Conservation (phyloP, 1,140 invertebrate genomes). For the Lepidurus couesii region DNA sequence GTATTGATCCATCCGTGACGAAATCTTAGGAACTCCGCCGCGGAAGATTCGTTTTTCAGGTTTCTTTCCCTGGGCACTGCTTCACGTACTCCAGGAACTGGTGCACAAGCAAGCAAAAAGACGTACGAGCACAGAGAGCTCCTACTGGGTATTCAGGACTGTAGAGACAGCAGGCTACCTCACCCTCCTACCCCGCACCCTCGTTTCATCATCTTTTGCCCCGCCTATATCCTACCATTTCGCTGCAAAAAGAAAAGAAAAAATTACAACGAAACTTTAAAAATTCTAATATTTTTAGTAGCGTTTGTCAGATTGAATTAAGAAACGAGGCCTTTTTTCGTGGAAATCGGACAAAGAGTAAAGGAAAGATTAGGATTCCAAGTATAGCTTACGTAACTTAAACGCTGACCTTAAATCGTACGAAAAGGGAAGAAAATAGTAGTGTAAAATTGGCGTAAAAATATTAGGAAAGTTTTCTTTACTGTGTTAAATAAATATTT, state of each 20-base stretch:
- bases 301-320: background rate
- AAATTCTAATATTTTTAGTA: background rate
- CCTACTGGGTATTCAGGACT: too few species aligned
- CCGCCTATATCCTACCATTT: too few species aligned
- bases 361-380: background rate
- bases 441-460: too few species aligned
- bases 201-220: too few species aligned
- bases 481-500: too few species aligned
- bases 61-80: background rate
- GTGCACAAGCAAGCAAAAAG: background rate
- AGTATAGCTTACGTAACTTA: background rate
- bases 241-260: too few species aligned
- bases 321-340: background rate
- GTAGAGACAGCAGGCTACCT: too few species aligned
- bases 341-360: background rate
- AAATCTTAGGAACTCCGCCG: constrained; percentile 16
- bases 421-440: background rate
- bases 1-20: constrained; percentile 16
- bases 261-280: too few species aligned
- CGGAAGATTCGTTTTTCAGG: background rate
- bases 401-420: background rate
- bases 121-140: background rate
- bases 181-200: too few species aligned
- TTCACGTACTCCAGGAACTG: background rate
- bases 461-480: too few species aligned